phyloP scores from a whole-genome alignment of 2,113 vertebrate species.

The Tupaia chinensis region DNA sequence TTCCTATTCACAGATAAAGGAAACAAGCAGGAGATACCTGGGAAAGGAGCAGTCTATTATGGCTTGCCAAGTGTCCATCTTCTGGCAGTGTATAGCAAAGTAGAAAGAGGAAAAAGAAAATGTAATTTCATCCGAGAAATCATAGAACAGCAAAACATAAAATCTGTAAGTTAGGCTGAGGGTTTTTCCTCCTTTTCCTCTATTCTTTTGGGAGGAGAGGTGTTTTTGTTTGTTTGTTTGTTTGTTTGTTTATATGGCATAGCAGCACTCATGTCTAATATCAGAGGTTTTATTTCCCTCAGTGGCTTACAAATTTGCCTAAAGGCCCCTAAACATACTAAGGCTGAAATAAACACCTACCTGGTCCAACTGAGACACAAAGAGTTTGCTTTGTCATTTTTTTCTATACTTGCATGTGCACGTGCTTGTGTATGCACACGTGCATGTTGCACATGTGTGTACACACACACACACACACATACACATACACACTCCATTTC shows the following conservation, averaged over 20 bases:
- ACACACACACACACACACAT: neutral
- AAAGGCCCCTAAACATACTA: neutral
- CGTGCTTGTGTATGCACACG: no score
- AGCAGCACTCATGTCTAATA: constrained; percentile 18
- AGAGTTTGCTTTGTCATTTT: constrained; percentile 5
- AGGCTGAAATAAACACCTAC: constrained; percentile 18
- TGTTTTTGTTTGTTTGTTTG: neutral
- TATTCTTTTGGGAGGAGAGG: neutral
- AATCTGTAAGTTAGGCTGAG: constrained; percentile 72
- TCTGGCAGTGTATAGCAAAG: constrained; percentile 84
- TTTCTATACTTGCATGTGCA: neutral
- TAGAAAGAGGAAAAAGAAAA: constrained; percentile 85
- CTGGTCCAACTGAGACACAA: constrained; percentile 23
- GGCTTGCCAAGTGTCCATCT: constrained; percentile 88
- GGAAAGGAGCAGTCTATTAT: constrained; percentile 93
- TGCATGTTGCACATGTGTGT: no score
- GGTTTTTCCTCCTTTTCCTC: neutral
- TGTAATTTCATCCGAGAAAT: constrained; percentile 80
- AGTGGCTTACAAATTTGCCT: neutral
- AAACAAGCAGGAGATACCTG: constrained; percentile 92
- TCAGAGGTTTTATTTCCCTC: constrained; percentile 17
- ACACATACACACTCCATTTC: neutral
- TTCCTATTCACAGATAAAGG: constrained; percentile 93
- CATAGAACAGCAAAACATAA: constrained; percentile 79
- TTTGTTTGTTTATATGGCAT: constrained; percentile 1